Evolutionary conservation across 2,113 vertebrate species (phyloP), one percentile per base, ranked within the genome.

Genomic region (Erythrocercus mccallii): DNA sequence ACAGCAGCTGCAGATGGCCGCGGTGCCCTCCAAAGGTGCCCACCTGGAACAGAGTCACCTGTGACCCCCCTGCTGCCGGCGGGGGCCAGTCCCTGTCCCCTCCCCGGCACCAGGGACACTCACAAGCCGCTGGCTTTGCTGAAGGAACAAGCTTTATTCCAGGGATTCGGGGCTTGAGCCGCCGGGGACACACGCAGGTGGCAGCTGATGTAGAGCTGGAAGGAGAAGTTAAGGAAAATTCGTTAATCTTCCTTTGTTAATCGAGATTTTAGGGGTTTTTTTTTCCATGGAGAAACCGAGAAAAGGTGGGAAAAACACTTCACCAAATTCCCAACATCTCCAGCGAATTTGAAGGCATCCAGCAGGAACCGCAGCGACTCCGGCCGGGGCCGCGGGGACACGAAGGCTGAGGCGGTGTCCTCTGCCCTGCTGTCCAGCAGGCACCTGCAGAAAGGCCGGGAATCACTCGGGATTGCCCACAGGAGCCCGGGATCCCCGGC

Each of bases 401-500:
- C 53, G 0, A 86, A 86, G 21, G 83, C 25, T 27, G 83, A 86
- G 61, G 16, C 6, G 0, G 61, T 76, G 61, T 86, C 61, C 31
- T 76, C 82, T 1, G 44, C 53, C 37, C 82, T 66, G 61, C 82
- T n/a, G 5, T 86, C 82, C 82, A 86, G 25, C 61, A 86, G 61
- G 27, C 83, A 86, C 83, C 83, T 86, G 53, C 11, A 31, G 37
- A 14, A 44, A 14, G 31, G 27, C 31, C 10, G 2, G 71, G 31
- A 58, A 6, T 35, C 68, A 53, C 2, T 37, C 1, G 5, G 81
- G 81, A 18, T 9, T 4, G 35, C 5, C n/a, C 48, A 1, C 1
- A 2, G 42, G 12, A 38, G 0, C 1, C 9, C 0, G 3, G 60
- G 35, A 7, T 3, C 2, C 4, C 4, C 82, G 0, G 24, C 1